A percentile compares a stretch with the other conserved stretches of the same genome.
Evolutionary conservation across 2,113 vertebrate genomes (phyloP).

Genomic region (Apus apus): DNA sequence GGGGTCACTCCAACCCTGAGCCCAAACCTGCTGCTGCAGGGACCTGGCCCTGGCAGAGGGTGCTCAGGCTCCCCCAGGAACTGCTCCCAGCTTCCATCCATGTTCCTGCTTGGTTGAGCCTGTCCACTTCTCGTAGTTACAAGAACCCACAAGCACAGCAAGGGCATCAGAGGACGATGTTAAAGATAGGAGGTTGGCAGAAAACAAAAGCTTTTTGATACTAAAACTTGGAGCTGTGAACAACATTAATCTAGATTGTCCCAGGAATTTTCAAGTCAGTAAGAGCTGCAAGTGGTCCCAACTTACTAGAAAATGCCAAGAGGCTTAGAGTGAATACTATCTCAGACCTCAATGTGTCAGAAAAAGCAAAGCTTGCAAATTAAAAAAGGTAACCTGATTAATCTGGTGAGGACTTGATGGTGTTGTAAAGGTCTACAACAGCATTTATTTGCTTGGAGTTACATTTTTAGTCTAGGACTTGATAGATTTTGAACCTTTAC

Average conservation of each 20-base stretch:
- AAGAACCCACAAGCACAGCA: background rate
- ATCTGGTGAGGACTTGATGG: background rate
- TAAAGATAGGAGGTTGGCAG: background rate
- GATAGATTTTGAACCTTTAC: background rate
- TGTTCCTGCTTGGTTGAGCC: background rate
- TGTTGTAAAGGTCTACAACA: background rate
- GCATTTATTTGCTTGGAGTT: background rate
- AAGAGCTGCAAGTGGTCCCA: background rate
- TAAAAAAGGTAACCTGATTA: background rate
- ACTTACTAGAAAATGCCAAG: background rate
- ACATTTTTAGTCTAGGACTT: background rate
- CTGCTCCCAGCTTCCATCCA: fast-evolving
- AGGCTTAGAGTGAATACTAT: background rate
- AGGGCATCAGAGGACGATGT: background rate
- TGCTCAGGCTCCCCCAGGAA: background rate
- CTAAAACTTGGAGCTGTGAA: background rate
- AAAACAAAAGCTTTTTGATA: background rate
- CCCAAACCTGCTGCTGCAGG: fast-evolving
- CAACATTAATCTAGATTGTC: background rate
- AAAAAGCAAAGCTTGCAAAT: background rate
- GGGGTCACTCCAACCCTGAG: fast-evolving
- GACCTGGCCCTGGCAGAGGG: background rate
- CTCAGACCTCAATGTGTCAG: background rate
- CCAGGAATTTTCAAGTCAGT: background rate
- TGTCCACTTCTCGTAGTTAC: fast-evolving